A percentile compares a stretch with the other conserved stretches of the same genome.
Evolutionary conservation across 2,797 vertebrate genomes (phyloP).

Genomic region (Rhincodon typus): DNA sequence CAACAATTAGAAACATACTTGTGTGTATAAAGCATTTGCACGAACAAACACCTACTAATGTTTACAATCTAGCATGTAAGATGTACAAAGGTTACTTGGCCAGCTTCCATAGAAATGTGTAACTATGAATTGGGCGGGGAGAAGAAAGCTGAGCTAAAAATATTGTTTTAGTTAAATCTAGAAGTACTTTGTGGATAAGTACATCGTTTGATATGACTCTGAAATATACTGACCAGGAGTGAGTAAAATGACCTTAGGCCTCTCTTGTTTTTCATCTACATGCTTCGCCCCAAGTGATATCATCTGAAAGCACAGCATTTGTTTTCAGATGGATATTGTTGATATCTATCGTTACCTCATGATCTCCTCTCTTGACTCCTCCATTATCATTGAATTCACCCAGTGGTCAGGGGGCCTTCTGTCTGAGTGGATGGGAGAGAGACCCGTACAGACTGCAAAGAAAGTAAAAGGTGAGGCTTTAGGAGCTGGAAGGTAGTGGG

Average conservation of each 20-base stretch:
- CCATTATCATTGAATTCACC: no score
- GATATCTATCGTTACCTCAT: no score
- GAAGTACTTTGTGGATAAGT: neutral
- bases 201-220: neutral
- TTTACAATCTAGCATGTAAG: neutral
- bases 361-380: no score
- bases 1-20: neutral
- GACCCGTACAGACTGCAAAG: no score
- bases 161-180: neutral
- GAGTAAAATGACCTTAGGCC: neutral
- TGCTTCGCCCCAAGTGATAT: no score
- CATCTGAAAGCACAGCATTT: no score
- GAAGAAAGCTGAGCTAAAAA: neutral
- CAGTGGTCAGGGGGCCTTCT: neutral
- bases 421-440: neutral
- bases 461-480: no score
- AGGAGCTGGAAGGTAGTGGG: no score
- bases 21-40: neutral
- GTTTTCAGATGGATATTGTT: no score
- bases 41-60: neutral
- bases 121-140: neutral
- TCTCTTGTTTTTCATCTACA: no score
- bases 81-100: neutral
- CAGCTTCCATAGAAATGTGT: neutral
- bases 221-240: neutral